phyloP scores from a whole-genome alignment of 2,797 vertebrate genomes.

The Thalassophryne amazonica region DNA sequence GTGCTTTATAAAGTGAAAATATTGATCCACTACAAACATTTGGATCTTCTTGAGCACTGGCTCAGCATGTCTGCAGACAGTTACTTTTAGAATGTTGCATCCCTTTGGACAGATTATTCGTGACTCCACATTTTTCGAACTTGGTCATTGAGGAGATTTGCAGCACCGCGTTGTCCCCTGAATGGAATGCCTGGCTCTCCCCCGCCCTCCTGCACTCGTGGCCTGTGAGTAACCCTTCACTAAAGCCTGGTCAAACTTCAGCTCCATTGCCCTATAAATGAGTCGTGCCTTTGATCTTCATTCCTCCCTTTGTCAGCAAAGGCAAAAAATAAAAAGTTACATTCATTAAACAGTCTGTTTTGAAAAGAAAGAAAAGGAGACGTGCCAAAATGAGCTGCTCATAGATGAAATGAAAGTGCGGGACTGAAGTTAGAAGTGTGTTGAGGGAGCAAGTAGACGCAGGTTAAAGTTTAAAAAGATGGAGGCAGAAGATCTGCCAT shows the following conservation, averaged over 20 bases:
- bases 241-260: constrained; percentile 46
- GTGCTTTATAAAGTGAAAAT: too few relatives aligned
- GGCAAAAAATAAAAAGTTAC: constrained; percentile 64
- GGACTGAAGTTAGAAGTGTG: constrained; percentile 25
- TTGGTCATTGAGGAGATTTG: constrained; percentile 24
- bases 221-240: constrained; percentile 53
- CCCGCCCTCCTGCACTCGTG: constrained; percentile 21
- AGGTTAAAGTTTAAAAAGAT: constrained; percentile 7
- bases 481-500: constrained; percentile 26
- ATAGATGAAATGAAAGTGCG: constrained; percentile 71
- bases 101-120: constrained; percentile 5
- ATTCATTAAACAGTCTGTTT: constrained; percentile 82
- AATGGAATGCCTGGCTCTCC: constrained; percentile 42
- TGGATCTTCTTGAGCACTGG: too few relatives aligned
- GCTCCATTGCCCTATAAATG: constrained; percentile 43
- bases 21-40: too few relatives aligned
- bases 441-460: not conserved
- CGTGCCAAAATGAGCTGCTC: constrained; percentile 68
- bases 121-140: not conserved
- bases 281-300: constrained; percentile 58
- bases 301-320: constrained; percentile 58
- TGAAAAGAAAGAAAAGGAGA: constrained; percentile 75
- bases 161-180: constrained; percentile 17
- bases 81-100: not conserved
- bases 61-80: too few relatives aligned